Conservation (phyloP, 2,113 vertebrate genomes). For the Tachysurus vachellii region DNA sequence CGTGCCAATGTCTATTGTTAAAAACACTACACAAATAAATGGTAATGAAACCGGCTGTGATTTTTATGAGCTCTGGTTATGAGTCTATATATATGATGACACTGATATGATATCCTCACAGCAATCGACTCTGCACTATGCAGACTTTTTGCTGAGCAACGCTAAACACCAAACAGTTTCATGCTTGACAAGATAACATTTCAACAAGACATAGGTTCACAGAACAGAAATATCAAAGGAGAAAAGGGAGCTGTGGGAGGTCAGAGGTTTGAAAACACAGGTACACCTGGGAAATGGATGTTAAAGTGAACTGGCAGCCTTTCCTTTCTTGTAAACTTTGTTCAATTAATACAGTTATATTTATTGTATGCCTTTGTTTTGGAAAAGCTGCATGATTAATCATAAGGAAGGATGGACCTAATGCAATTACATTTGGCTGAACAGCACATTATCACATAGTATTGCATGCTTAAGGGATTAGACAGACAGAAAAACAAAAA, state of each 20-base stretch:
- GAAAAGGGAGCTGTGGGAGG: not conserved
- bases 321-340: not conserved
- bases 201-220: not conserved
- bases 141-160: not conserved
- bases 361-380: slow-evolving; percentile 4
- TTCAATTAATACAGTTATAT: not conserved
- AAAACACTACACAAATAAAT: not conserved
- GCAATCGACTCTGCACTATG: not conserved
- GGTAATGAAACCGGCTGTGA: not conserved
- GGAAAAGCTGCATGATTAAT: slow-evolving; percentile 17
- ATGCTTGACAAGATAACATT: not conserved
- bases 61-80: too few relatives aligned
- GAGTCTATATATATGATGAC: not conserved
- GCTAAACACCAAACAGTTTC: not conserved
- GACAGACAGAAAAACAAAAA: slow-evolving; percentile 17
- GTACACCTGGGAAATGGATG: not conserved
- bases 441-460: slow-evolving; percentile 48
- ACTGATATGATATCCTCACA: too few relatives aligned
- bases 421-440: slow-evolving; percentile 15
- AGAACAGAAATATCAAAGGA: not conserved
- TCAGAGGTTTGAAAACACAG: not conserved
- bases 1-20: not conserved
- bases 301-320: not conserved
- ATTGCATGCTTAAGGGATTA: slow-evolving; percentile 37
- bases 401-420: slow-evolving; percentile 34